Base-by-base conservation (phyloP, 2,113 vertebrate genomes). In the Lepus timidus region DNA sequence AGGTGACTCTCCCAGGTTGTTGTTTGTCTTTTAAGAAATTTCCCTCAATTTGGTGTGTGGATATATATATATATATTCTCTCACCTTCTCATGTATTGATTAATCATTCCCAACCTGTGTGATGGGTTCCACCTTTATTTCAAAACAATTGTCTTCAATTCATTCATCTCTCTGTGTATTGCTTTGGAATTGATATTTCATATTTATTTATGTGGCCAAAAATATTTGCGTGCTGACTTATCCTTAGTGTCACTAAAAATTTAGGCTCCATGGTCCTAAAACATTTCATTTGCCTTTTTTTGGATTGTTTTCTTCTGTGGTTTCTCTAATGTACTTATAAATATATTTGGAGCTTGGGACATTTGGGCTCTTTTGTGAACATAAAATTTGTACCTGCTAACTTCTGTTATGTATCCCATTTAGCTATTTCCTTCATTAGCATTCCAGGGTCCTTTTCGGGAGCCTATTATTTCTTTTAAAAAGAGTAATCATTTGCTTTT, bases 251-350 rank as follows among this genome's bases (percentile, higher is more conserved):
- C 14, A 62, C 29, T 94, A 91, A 79, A 95, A 86, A 55, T 88
- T 52, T 88, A 91, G 82, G 1, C 23, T 89, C 14, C 31, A 84
- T 58, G 6, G 17, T 39, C 17, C 36, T 80, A 86, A 91, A 61
- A 87, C 23, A 92, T 89, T 93, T 94, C 94, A 49, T 84, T 96
- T 80, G 9, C 9, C 68, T 87, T 88, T 80, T 19, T 39, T 39
- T 16, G 87, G 75, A 80, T 49, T 78, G 68, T 76, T 87, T 96
- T 80, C 65, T 71, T 71, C 62, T 76, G 55, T 76, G 88, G 19
- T 82, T 92, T 93, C 52, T 85, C 62, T 91, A 16, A 68, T 29
- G 22, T 68, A 74, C 22, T 75, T 89, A 86, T 90, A 71, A 23
- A 88, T 84, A 79, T 83, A 44, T 19, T 36, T 84, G 3, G 23